Evolutionary conservation across 92 coral and sea anemone species (phyloP).

Genomic region (Pocillopora meandrina): DNA sequence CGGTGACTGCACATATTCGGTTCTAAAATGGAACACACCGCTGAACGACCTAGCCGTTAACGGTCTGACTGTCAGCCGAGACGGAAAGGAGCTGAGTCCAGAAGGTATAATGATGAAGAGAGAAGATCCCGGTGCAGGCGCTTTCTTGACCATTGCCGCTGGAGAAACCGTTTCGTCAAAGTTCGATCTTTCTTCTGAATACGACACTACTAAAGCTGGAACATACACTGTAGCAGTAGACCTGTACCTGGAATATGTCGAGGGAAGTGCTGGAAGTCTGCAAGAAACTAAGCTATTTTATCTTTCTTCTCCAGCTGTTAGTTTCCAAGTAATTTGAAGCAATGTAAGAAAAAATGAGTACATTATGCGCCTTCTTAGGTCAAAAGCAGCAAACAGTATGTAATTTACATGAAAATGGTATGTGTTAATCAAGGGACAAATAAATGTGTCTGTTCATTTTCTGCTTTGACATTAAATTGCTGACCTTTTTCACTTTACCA

Average conservation of each 20-base stretch:
- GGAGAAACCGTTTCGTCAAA: not conserved
- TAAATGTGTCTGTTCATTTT: no score
- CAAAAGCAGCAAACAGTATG: not conserved
- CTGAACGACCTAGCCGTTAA: no score
- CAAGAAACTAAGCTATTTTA: not conserved
- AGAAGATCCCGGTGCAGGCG: not conserved
- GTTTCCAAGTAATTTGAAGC: not conserved
- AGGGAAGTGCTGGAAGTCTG: not conserved
- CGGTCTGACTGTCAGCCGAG: no score
- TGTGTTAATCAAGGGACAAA: not conserved
- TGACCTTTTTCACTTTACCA: no score
- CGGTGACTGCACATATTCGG: no score
- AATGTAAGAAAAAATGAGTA: not conserved
- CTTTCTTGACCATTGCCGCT: not conserved
- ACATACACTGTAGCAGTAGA: constrained; percentile 1
- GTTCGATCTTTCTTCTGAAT: not conserved
- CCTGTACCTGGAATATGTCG: not conserved
- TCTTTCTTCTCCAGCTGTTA: not conserved
- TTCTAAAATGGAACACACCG: no score
- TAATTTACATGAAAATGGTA: not conserved
- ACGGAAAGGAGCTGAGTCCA: no score
- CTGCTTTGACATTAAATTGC: no score
- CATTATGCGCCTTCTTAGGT: not conserved
- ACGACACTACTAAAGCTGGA: not conserved
- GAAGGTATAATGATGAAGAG: not conserved